Base-by-base conservation (phyloP, 1,140 invertebrate genomes). In the Drosophila kurseongensis region DNA sequence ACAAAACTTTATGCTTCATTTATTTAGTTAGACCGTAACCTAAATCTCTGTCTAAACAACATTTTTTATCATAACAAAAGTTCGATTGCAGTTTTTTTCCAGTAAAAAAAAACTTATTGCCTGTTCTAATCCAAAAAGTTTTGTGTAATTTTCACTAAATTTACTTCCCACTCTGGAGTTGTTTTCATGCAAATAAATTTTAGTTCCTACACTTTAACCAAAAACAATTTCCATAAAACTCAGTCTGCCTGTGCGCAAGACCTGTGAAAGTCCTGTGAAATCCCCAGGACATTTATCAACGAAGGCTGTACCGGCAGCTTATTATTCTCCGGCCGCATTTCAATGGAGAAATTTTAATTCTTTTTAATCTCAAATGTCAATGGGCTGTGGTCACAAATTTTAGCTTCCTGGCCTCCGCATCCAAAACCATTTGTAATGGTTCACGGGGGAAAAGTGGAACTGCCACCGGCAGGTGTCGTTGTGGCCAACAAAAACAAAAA, bases 291-390 rank as follows among this genome's bases (percentile, higher is more conserved):
- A 72, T 72, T 72, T 72, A 71, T 72, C 68, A 72, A 58, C 27
- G 36, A 27, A 50, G 63, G 41, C 8, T 57, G 54, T 40, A 23
- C 38, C 38, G 65, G 36, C 40, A 71, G 68, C 68, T 72, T 72
- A 72, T 72, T 72, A 72, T 71, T 71, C 66, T 58, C 66, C n/a
- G 29, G 51, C 45, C 58, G 47, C 52, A 63, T 80, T 80, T 74
- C 52, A 73, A 75, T 47, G 48, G 42, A 29, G 16, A 79, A 82
- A 86, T 88, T 86, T 88, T 86, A 86, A 86, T 86, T 86, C n/a
- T n/a, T n/a, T n/a, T n/a, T 79, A 88, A 79, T 77, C 63, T 78
- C 76, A 60, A 79, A 73, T 79, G 84, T 88, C 84, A 88, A 89
- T 89, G 83, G 66, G 84, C 40, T 88, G 75, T 77, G 83, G 83